Evolutionary conservation across 2,888 invertebrate genomes (phyloP).

Genomic region (Meiosimyza decipiens): DNA sequence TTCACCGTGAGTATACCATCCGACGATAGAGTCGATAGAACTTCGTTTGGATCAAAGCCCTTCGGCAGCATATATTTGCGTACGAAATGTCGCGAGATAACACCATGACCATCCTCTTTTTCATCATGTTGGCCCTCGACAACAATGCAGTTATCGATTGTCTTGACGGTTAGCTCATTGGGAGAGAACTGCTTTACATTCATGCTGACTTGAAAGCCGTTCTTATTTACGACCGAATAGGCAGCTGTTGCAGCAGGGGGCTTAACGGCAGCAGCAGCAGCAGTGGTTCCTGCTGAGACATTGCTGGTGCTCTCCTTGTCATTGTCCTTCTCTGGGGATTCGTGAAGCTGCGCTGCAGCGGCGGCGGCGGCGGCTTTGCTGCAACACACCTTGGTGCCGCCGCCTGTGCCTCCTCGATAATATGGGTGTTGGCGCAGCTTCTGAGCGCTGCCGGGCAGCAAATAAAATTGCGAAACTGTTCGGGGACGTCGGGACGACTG

Average conservation of each 20-base stretch:
- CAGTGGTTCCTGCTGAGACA: background rate
- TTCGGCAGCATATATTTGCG: conserved; percentile 78
- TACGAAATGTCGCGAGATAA: conserved; percentile 82
- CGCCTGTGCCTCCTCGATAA: conserved; percentile 43
- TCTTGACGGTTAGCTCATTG: conserved; percentile 77
- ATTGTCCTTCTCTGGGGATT: conserved; percentile 22
- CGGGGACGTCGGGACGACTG: conserved; percentile 42
- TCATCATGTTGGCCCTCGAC: conserved; percentile 80
- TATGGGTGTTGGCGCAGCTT: conserved; percentile 48
- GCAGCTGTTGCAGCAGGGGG: conserved; percentile 37
- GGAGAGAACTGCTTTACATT: conserved; percentile 79
- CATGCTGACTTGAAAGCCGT: conserved; percentile 76
- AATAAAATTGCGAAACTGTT: conserved; percentile 44
- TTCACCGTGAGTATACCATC: conserved; percentile 83
- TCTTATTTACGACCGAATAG: conserved; percentile 68
- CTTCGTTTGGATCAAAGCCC: conserved; percentile 76
- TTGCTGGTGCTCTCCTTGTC: conserved; percentile 36
- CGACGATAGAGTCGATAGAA: conserved; percentile 81
- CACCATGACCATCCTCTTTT: conserved; percentile 78
- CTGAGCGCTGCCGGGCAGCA: conserved; percentile 41
- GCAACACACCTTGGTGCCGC: conserved; percentile 23
- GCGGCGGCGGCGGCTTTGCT: conserved; percentile 14
- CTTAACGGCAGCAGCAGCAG: conserved; percentile 24
- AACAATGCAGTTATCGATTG: conserved; percentile 72
- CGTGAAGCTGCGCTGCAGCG: conserved; percentile 5